Evolutionary conservation across 2,888 invertebrate species (phyloP).

Genomic region (Phalera bucephala): DNA sequence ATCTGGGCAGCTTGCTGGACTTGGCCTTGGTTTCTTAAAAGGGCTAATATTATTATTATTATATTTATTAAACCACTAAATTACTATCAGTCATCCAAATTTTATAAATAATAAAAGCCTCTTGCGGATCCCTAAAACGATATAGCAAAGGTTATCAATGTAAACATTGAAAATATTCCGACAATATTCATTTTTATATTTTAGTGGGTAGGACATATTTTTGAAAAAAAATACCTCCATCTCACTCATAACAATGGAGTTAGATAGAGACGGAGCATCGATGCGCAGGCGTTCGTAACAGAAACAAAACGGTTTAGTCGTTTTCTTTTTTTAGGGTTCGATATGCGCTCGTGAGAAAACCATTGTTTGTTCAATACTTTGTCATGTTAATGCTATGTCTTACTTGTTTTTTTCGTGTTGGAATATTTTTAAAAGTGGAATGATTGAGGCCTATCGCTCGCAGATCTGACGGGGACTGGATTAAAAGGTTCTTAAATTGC

Average conservation of each 20-base stretch:
- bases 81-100: too few relatives aligned
- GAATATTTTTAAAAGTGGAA: background rate
- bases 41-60: too few relatives aligned
- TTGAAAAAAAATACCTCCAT: constrained; percentile 16
- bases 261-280: constrained; percentile 7
- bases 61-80: too few relatives aligned
- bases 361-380: background rate
- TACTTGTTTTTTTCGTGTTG: background rate
- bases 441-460: too few relatives aligned
- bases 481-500: too few relatives aligned
- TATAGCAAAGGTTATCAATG: constrained; percentile 45
- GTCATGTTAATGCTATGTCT: background rate
- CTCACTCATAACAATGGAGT: constrained; percentile 2
- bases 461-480: too few relatives aligned
- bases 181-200: constrained; percentile 37
- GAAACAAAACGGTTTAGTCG: constrained; percentile 54
- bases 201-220: constrained; percentile 26
- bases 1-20: too few relatives aligned
- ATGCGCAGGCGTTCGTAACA: constrained; percentile 47
- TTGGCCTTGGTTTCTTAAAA: too few relatives aligned
- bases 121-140: constrained; percentile 23
- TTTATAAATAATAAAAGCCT: background rate
- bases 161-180: constrained; percentile 57
- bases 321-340: constrained; percentile 39
- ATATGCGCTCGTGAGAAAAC: constrained; percentile 1